Base-by-base conservation (phyloP, 2,888 invertebrate genomes). In the Myathropa florea region DNA sequence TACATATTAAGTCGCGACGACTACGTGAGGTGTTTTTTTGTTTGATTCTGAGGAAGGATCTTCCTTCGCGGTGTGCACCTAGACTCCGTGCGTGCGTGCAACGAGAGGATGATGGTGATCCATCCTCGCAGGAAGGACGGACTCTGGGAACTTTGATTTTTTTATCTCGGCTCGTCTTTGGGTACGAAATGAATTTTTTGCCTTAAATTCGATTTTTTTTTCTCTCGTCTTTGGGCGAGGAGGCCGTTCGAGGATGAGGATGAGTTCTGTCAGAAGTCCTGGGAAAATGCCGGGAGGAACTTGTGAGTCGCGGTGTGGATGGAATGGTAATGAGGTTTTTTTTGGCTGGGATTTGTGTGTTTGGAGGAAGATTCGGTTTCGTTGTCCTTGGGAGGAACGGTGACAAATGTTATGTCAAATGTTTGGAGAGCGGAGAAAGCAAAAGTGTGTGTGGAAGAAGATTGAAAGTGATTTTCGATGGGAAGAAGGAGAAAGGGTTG, bases 1-100 rank as follows among this genome's bases (percentile, higher is more conserved):
- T 86, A 83, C 86, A 86, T 86, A 86, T 79, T 86, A 76, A 86
- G 88, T 76, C 81, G 84, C 83, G 82, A 78, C 70, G 80, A 81
- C 64, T 76, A 87, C 83, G 86, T 86, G 75, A 82, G 77, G 81
- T 84, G 76, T 64, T 71, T 83, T 83, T 78, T 14, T 67, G 26
- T 64, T 36, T 18, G 57, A 10, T 59, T 14, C 26, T 46, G 60
- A 78, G 18, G 46, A 7, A 83, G 78, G 88, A 85, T 88, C 81
- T 88, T 83, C 88, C 67, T 78, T 79, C 83, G 86, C 86, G 86
- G 86, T 86, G 83, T 86, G 86, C 86, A 86, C 86, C 79, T 72
- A 83, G 68, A 76, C 79, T 71, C 36, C 73, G 82, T 87, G 59
- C 70, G 79, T 80, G 83, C 80, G 83, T 87, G 87, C 83, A 87